Base-by-base conservation (phyloP, 1,140 invertebrate species). In the Anoplophora glabripennis region DNA sequence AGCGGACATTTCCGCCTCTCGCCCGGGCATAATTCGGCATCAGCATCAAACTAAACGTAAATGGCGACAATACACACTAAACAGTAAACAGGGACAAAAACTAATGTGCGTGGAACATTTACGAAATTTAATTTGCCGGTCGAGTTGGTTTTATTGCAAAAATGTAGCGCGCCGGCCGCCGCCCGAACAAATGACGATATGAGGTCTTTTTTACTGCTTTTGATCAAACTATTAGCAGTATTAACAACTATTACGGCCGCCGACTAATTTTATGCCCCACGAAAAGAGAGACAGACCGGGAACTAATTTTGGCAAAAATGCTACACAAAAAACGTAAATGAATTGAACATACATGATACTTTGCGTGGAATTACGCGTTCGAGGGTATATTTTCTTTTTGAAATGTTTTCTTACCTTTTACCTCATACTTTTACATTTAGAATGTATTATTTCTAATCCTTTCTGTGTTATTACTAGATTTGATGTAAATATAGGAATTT, bases 71-170 rank as follows among this genome's bases (percentile, higher is more conserved):
- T 59, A 61, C 53, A 62, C 46, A 42, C 37, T 49, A 54, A 63
- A 62, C 64, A 67, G 55, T 69, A 65, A 70, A 69, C 69, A 64
- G 65, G 61, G 66, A 68, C 67, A 71, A 72, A 72, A 72, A 71
- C 69, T 70, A 71, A 71, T 71, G 69, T 71, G 71, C 69, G 67
- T 72, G 68, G 60, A 64, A 70, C 68, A 72, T 72, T 73, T 63
- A 63, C 68, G 58, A 68, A 72, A 73, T 72, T 72, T 71, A 72
- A 73, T 73, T 73, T 73, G 72, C 70, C 69, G 70, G 67, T 68
- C 58, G 57, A 71, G 64, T 61, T 68, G 64, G 54, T 73, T 73
- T 73, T 71, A 73, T 71, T 63, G 70, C 63, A 72, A 73, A 73
- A 72, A 71, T 72, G 65, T 65, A 66, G 63, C 61, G 54, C 65